Percentiles rank a stretch among this genome's conserved stretches.
Conservation (phyloP, 2,888 invertebrate genomes). For the Carabus problematicus region DNA sequence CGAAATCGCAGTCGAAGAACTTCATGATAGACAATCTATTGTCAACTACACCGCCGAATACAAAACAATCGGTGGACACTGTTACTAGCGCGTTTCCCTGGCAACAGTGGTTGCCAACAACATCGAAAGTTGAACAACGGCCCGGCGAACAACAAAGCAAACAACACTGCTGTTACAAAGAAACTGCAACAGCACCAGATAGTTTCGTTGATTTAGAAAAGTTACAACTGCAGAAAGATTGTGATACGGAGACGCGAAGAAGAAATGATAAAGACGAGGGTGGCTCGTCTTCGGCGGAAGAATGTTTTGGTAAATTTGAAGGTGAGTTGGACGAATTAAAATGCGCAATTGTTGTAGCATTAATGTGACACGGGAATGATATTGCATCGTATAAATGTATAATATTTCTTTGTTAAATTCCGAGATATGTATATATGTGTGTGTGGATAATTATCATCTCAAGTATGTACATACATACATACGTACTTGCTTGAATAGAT, state of each 20-base stretch:
- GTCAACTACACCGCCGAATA: slow-evolving; percentile 16
- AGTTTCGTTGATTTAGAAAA: no score
- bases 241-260: slow-evolving; percentile 14
- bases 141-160: slow-evolving; percentile 22
- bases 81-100: slow-evolving; percentile 25
- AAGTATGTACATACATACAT: neutral
- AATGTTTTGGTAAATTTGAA: slow-evolving; percentile 37
- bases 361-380: neutral
- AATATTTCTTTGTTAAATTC: no score
- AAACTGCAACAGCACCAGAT: neutral
- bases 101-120: slow-evolving; percentile 27
- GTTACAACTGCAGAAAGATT: slow-evolving; percentile 4
- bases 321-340: no score
- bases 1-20: slow-evolving; percentile 31
- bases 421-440: neutral
- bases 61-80: slow-evolving; percentile 22
- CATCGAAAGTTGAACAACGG: slow-evolving; percentile 26
- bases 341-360: no score
- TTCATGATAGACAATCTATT: slow-evolving; percentile 39
- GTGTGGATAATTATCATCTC: neutral
- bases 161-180: neutral
- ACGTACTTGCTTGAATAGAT: slow-evolving; percentile 15
- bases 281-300: slow-evolving; percentile 21
- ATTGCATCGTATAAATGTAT: no score
- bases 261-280: slow-evolving; percentile 11